A percentile compares a stretch with the other conserved stretches of the same genome.
These are phyloP conservation scores for Polydrusus tereticollis DNA, from an alignment of 2,888 invertebrate species.

Conservation along the genomic window DNA sequence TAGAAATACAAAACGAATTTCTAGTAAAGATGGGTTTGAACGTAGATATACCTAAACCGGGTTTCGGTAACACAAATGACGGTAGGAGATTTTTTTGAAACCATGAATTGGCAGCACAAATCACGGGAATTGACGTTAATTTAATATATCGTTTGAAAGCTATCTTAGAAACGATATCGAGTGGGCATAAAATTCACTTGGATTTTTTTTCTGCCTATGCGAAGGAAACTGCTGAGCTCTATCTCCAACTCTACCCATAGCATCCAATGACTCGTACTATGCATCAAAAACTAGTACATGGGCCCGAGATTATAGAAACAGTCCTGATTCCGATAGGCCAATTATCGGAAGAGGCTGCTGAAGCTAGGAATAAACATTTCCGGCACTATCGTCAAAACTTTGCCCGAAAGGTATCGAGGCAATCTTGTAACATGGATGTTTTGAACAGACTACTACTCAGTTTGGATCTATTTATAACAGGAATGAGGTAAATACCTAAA, in stretches of 20 bases:
- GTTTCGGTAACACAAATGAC: slow-evolving; percentile 5
- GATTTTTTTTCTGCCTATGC: neutral
- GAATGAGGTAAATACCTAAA: no score
- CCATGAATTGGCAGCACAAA: slow-evolving; percentile 1
- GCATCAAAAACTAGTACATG: neutral
- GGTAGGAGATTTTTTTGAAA: slow-evolving; percentile 32
- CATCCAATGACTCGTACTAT: neutral
- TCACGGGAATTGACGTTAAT: slow-evolving; percentile 7
- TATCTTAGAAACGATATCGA: neutral
- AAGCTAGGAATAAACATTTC: no score
- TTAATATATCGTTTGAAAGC: neutral
- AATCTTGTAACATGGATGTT: no score
- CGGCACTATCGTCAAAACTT: no score
- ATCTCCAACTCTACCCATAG: neutral
- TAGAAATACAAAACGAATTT: slow-evolving; percentile 52
- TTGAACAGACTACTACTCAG: no score
- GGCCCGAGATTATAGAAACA: no score
- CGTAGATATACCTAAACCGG: slow-evolving; percentile 2
- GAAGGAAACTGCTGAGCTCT: neutral
- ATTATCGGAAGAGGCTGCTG: no score
- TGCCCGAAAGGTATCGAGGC: no score
- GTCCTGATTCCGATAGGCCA: no score
- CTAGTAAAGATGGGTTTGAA: slow-evolving; percentile 35
- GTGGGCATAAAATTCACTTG: neutral
- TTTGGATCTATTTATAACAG: no score